A percentile compares a stretch with the other conserved stretches of the same genome.
These are phyloP conservation scores for Callyntrura guangdongensis DNA, from an alignment of 2,888 invertebrate species.

Conservation along the genomic window DNA sequence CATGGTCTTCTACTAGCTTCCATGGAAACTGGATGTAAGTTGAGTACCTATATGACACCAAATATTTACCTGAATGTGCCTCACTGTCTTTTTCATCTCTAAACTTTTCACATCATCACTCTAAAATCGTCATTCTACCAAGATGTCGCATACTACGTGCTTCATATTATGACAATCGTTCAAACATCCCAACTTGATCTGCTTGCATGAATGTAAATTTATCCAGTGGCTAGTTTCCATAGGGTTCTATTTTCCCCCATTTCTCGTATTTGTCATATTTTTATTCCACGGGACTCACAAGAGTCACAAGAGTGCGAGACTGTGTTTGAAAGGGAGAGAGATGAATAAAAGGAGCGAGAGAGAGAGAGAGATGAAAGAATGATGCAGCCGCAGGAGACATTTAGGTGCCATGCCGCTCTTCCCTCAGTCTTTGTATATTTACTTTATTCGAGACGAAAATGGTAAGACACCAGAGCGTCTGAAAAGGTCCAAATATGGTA, in stretches of 20 bases:
- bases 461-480: neutral
- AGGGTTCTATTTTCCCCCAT: neutral
- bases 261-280: neutral
- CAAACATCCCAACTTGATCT: neutral
- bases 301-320: too few relatives aligned
- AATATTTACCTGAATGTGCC: constrained; percentile 9
- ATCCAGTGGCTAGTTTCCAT: neutral
- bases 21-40: constrained; percentile 93
- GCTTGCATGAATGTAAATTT: neutral
- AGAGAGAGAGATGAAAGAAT: too few relatives aligned
- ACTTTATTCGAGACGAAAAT: neutral
- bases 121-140: too few relatives aligned
- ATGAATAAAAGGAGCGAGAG: too few relatives aligned
- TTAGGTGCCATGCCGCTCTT: too few relatives aligned
- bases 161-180: neutral
- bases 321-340: too few relatives aligned
- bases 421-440: neutral
- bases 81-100: neutral
- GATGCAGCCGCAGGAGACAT: too few relatives aligned
- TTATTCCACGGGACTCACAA: neutral
- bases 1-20: constrained; percentile 95
- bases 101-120: constrained; percentile 17
- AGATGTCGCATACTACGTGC: neutral
- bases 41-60: too few relatives aligned
- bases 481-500: neutral